Evolutionary conservation across 2,888 invertebrate genomes (phyloP).

Genomic region (Tetranychus truncatus): DNA sequence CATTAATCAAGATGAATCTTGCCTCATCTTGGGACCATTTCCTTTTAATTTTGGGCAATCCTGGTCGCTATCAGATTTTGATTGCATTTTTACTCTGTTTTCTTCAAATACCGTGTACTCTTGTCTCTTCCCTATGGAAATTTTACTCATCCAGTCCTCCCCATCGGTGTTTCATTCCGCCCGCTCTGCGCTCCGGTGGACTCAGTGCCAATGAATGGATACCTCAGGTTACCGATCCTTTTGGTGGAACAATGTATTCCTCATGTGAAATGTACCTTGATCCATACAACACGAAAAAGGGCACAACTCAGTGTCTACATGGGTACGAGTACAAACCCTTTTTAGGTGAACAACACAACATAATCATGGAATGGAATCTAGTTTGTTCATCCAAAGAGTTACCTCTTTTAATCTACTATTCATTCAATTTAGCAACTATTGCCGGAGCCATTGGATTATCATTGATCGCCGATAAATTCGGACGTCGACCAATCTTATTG

Average conservation of each 20-base stretch:
- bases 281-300: slow-evolving; percentile 24
- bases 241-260: slow-evolving; percentile 20
- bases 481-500: slow-evolving; percentile 21
- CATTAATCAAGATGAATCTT: too few relatives aligned
- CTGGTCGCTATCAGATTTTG: slow-evolving; percentile 25
- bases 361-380: slow-evolving; percentile 24
- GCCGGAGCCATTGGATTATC: slow-evolving; percentile 23
- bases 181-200: background rate
- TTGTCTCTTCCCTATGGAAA: slow-evolving; percentile 22
- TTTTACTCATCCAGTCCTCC: slow-evolving; percentile 24
- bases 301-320: slow-evolving; percentile 23
- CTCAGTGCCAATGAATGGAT: slow-evolving; percentile 21
- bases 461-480: slow-evolving; percentile 25
- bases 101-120: slow-evolving; percentile 26
- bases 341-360: slow-evolving; percentile 21
- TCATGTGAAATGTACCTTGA: slow-evolving; percentile 24
- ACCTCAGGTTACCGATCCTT: slow-evolving; percentile 14
- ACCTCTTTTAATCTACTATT: slow-evolving; percentile 22
- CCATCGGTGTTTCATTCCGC: slow-evolving; percentile 23
- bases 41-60: slow-evolving; percentile 23
- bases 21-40: slow-evolving; percentile 24
- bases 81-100: slow-evolving; percentile 26
- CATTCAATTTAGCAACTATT: slow-evolving; percentile 21
- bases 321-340: slow-evolving; percentile 24
- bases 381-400: slow-evolving; percentile 25